phyloP scores from a whole-genome alignment of 2,888 invertebrate species.

The Liposcelis brunnea region DNA sequence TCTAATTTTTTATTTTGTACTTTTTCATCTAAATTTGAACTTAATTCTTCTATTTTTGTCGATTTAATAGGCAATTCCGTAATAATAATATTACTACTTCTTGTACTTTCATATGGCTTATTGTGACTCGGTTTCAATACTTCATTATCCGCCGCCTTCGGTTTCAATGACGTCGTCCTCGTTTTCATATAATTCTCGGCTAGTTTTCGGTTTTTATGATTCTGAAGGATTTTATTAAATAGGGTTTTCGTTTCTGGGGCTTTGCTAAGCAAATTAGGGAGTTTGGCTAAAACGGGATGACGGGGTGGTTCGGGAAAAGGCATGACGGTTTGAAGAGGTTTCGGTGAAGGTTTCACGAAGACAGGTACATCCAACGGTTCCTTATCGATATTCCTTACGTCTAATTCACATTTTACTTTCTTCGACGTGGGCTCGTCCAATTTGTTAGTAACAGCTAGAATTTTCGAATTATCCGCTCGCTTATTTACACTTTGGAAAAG shows the following conservation, averaged over 20 bases:
- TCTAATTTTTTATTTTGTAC: no score
- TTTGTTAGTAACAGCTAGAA: slow-evolving; percentile 9
- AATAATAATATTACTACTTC: no score
- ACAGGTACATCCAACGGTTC: slow-evolving; percentile 23
- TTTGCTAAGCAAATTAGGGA: background rate
- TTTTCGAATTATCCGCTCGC: slow-evolving; percentile 21
- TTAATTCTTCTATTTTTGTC: background rate
- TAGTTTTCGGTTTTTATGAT: background rate
- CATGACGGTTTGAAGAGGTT: slow-evolving; percentile 22
- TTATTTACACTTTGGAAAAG: slow-evolving; percentile 23
- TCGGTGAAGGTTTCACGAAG: slow-evolving; percentile 21
- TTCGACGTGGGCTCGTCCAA: slow-evolving; percentile 16
- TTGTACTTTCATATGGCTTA: no score
- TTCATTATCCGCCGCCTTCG: slow-evolving; percentile 21
- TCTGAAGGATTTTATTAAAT: slow-evolving; percentile 5
- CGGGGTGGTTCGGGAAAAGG: slow-evolving; percentile 6
- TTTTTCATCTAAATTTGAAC: no score
- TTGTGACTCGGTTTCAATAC: slow-evolving; percentile 17
- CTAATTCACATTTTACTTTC: slow-evolving; percentile 9
- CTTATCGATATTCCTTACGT: slow-evolving; percentile 8
- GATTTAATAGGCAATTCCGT: no score
- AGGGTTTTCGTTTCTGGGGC: background rate
- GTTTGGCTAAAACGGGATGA: background rate
- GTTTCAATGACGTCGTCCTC: slow-evolving; percentile 11
- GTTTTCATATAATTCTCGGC: background rate